Conservation (phyloP, 2,888 invertebrate genomes). For the Dione vanillae region DNA sequence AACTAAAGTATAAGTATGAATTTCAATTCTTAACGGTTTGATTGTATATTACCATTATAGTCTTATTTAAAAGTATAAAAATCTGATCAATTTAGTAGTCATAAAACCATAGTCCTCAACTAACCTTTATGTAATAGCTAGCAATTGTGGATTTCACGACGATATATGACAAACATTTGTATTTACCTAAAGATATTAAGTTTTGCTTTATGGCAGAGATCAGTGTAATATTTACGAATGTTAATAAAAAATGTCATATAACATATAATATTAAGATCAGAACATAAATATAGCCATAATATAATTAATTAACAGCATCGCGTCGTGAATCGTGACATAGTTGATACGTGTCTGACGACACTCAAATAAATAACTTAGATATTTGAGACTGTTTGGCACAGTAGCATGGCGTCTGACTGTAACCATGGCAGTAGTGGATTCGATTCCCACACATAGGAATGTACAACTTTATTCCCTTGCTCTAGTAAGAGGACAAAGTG, state of each 20-base stretch:
- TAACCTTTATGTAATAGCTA: not conserved
- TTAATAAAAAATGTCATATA: not conserved
- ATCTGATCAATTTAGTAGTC: not conserved
- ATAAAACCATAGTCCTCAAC: not conserved
- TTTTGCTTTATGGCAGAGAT: not conserved
- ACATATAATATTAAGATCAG: not conserved
- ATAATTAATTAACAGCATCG: not conserved
- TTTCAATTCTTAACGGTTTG: too few relatives aligned
- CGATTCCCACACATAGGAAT: too few relatives aligned
- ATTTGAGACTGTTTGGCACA: too few relatives aligned
- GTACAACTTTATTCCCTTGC: too few relatives aligned
- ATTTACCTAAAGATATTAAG: not conserved
- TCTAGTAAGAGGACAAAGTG: too few relatives aligned
- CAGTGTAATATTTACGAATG: not conserved
- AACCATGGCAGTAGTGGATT: too few relatives aligned
- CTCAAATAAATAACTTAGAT: too few relatives aligned
- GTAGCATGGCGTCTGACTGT: too few relatives aligned
- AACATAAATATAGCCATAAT: not conserved
- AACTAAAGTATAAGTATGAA: too few relatives aligned
- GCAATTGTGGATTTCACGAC: constrained; percentile 2
- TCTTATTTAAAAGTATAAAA: not conserved
- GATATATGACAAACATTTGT: constrained; percentile 5
- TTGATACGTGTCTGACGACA: too few relatives aligned
- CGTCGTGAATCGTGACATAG: too few relatives aligned
- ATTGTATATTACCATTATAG: too few relatives aligned